Evolutionary conservation across 1,140 invertebrate species (phyloP).

Genomic region (Papilio glaucus): DNA sequence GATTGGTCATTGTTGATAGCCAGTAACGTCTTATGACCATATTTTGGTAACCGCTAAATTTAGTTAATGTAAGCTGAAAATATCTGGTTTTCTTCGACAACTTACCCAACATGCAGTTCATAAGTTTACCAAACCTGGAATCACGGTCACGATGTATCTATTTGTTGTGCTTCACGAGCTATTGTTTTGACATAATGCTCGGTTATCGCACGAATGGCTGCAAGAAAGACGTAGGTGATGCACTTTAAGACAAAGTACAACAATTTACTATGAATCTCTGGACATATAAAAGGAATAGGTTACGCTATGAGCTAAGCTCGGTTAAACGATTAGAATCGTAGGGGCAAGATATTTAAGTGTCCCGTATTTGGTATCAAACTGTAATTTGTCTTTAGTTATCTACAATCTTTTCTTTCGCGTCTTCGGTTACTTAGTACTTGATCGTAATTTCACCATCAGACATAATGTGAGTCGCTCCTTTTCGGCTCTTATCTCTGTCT

Average conservation of each 20-base stretch:
- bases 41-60: too few relatives aligned
- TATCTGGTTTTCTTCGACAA: too few relatives aligned
- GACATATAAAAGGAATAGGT: slow-evolving; percentile 16
- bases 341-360: background rate
- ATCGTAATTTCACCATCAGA: background rate
- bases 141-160: slow-evolving; percentile 52
- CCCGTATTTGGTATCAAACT: background rate
- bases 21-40: too few relatives aligned
- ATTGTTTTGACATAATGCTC: slow-evolving; percentile 43
- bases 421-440: slow-evolving; percentile 9
- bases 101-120: slow-evolving; percentile 41
- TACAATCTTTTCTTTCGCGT: background rate
- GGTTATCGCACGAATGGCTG: slow-evolving; percentile 26
- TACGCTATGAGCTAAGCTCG: background rate
- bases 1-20: too few relatives aligned
- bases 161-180: slow-evolving; percentile 41
- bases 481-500: background rate
- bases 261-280: slow-evolving; percentile 18
- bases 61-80: too few relatives aligned
- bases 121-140: slow-evolving; percentile 49
- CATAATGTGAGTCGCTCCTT: background rate
- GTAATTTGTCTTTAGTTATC: slow-evolving; percentile 21
- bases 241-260: background rate
- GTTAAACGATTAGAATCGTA: background rate
- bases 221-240: background rate